Evolutionary conservation across 2,888 invertebrate species (phyloP).

Genomic region (Ectobius pallidus): DNA sequence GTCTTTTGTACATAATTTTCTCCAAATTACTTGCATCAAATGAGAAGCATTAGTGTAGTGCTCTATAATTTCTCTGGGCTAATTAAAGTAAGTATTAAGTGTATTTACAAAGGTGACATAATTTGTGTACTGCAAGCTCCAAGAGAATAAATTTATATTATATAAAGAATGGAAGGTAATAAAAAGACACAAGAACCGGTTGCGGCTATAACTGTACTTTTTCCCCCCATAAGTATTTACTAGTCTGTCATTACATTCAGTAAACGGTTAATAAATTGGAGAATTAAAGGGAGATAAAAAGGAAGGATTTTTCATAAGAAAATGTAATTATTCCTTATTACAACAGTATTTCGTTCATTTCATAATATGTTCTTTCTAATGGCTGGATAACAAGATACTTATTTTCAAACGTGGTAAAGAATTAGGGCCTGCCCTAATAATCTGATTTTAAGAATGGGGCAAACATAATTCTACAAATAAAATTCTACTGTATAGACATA

Average conservation of each 20-base stretch:
- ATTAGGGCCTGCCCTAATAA: too few relatives aligned
- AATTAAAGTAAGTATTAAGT: not conserved
- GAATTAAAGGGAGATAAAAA: slow-evolving; percentile 8
- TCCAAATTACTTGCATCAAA: too few relatives aligned
- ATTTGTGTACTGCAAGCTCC: not conserved
- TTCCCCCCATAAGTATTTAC: not conserved
- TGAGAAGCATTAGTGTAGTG: not conserved
- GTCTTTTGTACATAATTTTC: too few relatives aligned
- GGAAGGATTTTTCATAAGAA: not conserved
- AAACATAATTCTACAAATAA: too few relatives aligned
- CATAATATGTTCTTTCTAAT: not conserved
- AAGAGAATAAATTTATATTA: not conserved
- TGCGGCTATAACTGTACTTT: not conserved
- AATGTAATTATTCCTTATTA: slow-evolving; percentile 6
- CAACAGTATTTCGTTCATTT: not conserved
- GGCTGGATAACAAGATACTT: not conserved
- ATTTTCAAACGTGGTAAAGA: too few relatives aligned
- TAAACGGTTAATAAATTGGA: slow-evolving; percentile 14
- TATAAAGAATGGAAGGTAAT: not conserved
- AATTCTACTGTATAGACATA: too few relatives aligned
- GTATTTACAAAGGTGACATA: not conserved
- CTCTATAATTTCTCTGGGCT: not conserved
- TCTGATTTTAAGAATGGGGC: too few relatives aligned
- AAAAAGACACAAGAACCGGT: not conserved
- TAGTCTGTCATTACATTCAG: not conserved